A percentile compares a stretch with the other conserved stretches of the same genome.
phyloP scores from a whole-genome alignment of 2,113 vertebrate genomes.

The Calyptommatus sinebrachiatus region DNA sequence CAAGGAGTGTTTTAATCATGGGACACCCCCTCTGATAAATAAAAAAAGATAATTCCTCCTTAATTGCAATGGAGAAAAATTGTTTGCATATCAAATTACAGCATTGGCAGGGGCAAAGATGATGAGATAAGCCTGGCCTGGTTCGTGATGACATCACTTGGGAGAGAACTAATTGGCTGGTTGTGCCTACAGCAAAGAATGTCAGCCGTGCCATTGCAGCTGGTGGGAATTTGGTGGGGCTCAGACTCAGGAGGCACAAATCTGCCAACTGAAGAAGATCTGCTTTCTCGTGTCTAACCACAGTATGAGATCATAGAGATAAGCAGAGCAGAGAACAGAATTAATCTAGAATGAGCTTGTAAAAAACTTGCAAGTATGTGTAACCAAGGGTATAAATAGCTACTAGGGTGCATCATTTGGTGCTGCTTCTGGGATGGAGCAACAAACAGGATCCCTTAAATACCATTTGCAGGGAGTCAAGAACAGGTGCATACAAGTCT shows the following conservation, averaged over 20 bases:
- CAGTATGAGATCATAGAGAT: too few species aligned
- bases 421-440: too few species aligned
- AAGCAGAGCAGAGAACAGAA: too few species aligned
- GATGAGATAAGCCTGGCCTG: neutral
- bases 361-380: too few species aligned
- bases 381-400: too few species aligned
- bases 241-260: neutral
- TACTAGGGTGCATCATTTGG: too few species aligned
- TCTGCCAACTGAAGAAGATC: neutral
- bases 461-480: too few species aligned
- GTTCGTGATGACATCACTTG: neutral
- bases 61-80: constrained; percentile 2
- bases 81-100: neutral
- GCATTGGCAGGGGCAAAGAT: neutral
- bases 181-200: neutral
- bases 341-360: too few species aligned
- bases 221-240: neutral
- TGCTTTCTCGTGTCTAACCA: too few species aligned
- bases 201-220: neutral
- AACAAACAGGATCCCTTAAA: too few species aligned
- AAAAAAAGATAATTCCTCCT: neutral
- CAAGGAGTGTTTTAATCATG: neutral
- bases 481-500: too few species aligned
- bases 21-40: neutral
- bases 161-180: fast-evolving